These are phyloP conservation scores for Ameiurus melas DNA, from an alignment of 2,113 vertebrate species.

Conservation along the genomic window DNA sequence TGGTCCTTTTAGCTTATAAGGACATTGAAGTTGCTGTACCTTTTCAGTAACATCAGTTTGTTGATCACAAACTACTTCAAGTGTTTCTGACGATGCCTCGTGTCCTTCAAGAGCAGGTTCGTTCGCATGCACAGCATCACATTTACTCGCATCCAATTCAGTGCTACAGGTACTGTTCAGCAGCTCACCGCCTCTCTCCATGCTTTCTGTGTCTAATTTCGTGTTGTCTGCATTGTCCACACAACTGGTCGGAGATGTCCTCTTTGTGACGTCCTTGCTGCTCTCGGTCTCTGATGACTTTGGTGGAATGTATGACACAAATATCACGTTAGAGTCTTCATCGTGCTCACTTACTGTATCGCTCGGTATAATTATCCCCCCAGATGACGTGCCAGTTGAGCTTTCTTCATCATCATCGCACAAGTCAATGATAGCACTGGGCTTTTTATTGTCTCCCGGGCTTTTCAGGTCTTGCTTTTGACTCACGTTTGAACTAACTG, in stretches of 20 bases:
- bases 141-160: not conserved
- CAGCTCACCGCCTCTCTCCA: not conserved
- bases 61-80: not conserved
- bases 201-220: not conserved
- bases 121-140: not conserved
- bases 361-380: conserved; percentile 28
- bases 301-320: conserved; percentile 74
- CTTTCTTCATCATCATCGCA: conserved; percentile 62
- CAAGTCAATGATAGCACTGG: conserved; percentile 68
- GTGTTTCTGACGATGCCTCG: not conserved
- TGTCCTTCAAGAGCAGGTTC: not conserved
- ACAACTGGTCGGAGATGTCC: not conserved
- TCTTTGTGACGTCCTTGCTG: not conserved
- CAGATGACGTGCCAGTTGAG: not conserved
- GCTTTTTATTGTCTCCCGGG: not conserved
- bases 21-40: conserved; percentile 23
- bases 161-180: not conserved
- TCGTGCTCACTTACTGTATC: conserved; percentile 55
- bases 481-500: not conserved
- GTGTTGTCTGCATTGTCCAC: not conserved
- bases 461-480: not conserved
- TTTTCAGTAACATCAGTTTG: conserved; percentile 11
- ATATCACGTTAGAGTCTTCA: conserved; percentile 72
- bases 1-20: not conserved
- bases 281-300: conserved; percentile 43